Base-by-base conservation (phyloP, 1,140 invertebrate genomes). In the Octopus sinensis region DNA sequence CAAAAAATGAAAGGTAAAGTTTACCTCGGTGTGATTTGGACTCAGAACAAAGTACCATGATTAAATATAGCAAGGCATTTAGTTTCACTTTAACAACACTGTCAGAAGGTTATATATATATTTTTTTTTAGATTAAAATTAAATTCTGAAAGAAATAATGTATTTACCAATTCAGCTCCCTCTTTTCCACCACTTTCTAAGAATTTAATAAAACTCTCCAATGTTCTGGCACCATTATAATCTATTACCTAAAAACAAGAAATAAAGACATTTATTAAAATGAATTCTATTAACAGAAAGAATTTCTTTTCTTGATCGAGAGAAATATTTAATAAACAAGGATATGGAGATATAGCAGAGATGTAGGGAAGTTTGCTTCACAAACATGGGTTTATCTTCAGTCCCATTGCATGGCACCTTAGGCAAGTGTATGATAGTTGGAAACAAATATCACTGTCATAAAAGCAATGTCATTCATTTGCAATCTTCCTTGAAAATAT, bases 171-270 rank as follows among this genome's bases (percentile, higher is more conserved):
- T 10, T 85, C 88, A 81, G 84, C 86, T 54, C 86, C 88, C 75
- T 88, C 86, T 81, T 88, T 88, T 54, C 89, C 90, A 68, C 86
- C 89, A 84, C 86, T 86, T 30, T 89, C 87, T 30, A 99, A 91
- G 92, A 99, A 99, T 91, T 98, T 96, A 79, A 93, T 93, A 85
- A 99, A 93, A 82, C 93, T 97, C 88, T 97, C 97, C 84, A 99
- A 92, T 84, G 97, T 99, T 90, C 98, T 94, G 88, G 97, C 96
- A 80, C 97, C 97, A 88, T 95, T 96, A 93, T 96, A 99, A 88
- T 98, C 96, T 84, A 99, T 93, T 85, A 94, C 92, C 94, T 95
- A 90, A 10, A 81, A 84, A 84, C 54, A 76, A 54, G 82, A 52
- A 54, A 43, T 81, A 23, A 54, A 53, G 53, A 52, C 30, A 43